Evolutionary conservation across 2,797 vertebrate genomes (phyloP).

Genomic region (Taenioides sp.): DNA sequence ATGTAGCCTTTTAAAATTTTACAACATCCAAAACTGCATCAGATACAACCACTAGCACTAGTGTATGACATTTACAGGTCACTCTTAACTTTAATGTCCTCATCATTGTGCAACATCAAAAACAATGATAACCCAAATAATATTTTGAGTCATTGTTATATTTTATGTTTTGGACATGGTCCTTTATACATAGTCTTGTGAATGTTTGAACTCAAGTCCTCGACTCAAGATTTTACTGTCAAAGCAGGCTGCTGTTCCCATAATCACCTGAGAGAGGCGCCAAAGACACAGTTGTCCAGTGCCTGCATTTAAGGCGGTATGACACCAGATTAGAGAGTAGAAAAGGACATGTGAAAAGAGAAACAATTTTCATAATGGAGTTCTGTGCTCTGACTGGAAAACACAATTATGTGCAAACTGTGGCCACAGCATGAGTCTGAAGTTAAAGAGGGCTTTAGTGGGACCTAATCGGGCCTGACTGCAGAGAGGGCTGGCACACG

Average conservation of each 20-base stretch:
- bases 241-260: slow-evolving; percentile 30
- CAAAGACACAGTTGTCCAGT: slow-evolving; percentile 64
- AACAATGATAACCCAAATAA: not conserved
- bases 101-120: not conserved
- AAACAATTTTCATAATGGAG: slow-evolving; percentile 70
- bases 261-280: slow-evolving; percentile 62
- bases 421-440: slow-evolving; percentile 55
- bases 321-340: slow-evolving; percentile 34
- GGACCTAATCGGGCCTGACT: slow-evolving; percentile 53
- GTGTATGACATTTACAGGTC: no score
- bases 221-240: slow-evolving; percentile 41
- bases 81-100: not conserved
- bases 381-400: slow-evolving; percentile 60
- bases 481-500: slow-evolving; percentile 44
- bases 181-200: not conserved
- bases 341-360: slow-evolving; percentile 44
- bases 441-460: slow-evolving; percentile 58
- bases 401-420: slow-evolving; percentile 64
- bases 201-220: slow-evolving; percentile 34
- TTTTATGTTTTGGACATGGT: not conserved
- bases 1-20: not conserved
- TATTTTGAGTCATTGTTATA: not conserved
- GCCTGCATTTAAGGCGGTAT: slow-evolving; percentile 5
- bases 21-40: not conserved
- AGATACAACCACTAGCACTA: not conserved